Conservation (phyloP, 2,888 invertebrate species). For the Lycaena phlaeas region DNA sequence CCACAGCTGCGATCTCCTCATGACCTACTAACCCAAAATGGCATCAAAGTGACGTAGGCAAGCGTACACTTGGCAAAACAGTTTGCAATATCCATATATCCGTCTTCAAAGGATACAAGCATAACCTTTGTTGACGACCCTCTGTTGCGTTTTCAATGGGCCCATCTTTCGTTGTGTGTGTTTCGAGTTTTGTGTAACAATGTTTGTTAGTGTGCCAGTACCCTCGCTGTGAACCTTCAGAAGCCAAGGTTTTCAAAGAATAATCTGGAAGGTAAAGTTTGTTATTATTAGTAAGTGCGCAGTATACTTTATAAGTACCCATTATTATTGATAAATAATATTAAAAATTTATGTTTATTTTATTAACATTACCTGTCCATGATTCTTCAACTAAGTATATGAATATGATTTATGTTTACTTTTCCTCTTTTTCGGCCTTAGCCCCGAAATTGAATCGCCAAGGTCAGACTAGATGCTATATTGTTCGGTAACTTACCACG, state of each 20-base stretch:
- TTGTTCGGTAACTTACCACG: too few relatives aligned
- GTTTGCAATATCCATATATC: slow-evolving; percentile 15
- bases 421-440: too few relatives aligned
- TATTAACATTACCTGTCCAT: too few relatives aligned
- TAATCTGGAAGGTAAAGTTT: slow-evolving; percentile 5
- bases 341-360: too few relatives aligned
- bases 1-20: slow-evolving; percentile 54
- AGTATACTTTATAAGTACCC: neutral
- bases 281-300: slow-evolving; percentile 1
- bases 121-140: slow-evolving; percentile 29
- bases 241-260: slow-evolving; percentile 18
- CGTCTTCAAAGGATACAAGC: neutral
- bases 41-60: slow-evolving; percentile 56
- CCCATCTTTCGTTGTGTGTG: slow-evolving; percentile 37
- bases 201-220: slow-evolving; percentile 24
- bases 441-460: too few relatives aligned
- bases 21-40: slow-evolving; percentile 68
- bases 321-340: neutral
- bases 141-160: slow-evolving; percentile 56
- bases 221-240: slow-evolving; percentile 29
- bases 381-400: too few relatives aligned
- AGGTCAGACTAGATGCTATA: too few relatives aligned
- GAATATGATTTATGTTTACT: too few relatives aligned
- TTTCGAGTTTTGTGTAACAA: slow-evolving; percentile 22
- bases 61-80: slow-evolving; percentile 39